Percentiles rank a stretch among this genome's conserved stretches.
Conservation (phyloP, 2,888 invertebrate genomes). For the Drosophila ezoana region DNA sequence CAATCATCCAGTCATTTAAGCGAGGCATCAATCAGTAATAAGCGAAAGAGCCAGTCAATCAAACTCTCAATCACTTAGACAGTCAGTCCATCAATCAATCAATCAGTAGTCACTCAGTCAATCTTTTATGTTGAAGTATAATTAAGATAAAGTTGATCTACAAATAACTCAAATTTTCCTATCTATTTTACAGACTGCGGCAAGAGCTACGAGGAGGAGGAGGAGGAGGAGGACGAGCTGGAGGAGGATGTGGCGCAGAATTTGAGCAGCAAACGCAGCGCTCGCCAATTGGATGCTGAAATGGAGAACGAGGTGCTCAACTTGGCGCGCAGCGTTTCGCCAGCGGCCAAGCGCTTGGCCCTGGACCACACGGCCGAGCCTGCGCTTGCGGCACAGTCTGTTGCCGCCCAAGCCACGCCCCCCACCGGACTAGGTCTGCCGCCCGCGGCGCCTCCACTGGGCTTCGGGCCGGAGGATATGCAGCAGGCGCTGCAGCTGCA, state of each 20-base stretch:
- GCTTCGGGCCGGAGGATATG: conserved; percentile 78
- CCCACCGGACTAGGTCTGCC: not conserved
- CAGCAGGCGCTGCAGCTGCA: conserved; percentile 84
- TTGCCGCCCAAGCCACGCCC: conserved; percentile 13
- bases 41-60: no score
- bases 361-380: not conserved
- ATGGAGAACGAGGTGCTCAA: conserved; percentile 77
- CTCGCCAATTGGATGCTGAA: conserved; percentile 59
- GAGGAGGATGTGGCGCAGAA: conserved; percentile 67
- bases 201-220: conserved; percentile 74
- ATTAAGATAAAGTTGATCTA: conserved; percentile 14
- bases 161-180: conserved; percentile 17
- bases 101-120: no score
- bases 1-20: no score
- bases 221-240: conserved; percentile 31
- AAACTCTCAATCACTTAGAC: no score
- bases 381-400: not conserved
- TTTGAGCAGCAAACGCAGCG: conserved; percentile 74
- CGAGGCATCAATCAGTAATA: no score
- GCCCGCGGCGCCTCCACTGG: conserved; percentile 57
- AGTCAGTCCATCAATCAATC: no score
- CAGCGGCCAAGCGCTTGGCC: conserved; percentile 70
- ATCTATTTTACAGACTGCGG: conserved; percentile 72
- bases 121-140: no score
- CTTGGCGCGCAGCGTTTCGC: conserved; percentile 64